Evolutionary conservation across 1,140 invertebrate species (phyloP).

Genomic region (Hycleus phaleratus): DNA sequence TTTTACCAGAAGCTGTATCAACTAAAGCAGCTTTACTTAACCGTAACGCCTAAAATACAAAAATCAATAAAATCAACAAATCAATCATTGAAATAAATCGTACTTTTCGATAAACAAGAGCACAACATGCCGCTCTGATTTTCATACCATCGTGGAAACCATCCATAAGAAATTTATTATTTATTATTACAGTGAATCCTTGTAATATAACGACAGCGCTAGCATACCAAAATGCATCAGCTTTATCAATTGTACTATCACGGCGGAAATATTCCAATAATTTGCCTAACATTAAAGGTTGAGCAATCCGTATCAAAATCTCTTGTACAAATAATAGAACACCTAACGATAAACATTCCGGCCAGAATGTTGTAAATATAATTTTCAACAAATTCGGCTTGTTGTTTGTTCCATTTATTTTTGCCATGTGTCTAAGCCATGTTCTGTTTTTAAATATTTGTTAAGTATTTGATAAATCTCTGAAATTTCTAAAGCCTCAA

Average conservation of each 20-base stretch:
- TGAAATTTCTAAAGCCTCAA: too few species aligned
- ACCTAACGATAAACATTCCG: slow-evolving; percentile 36
- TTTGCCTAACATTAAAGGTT: slow-evolving; percentile 48
- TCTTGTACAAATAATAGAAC: slow-evolving; percentile 33
- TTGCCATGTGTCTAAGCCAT: slow-evolving; percentile 40
- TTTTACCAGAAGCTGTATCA: slow-evolving; percentile 73
- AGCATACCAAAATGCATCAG: slow-evolving; percentile 50
- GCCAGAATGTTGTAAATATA: slow-evolving; percentile 41
- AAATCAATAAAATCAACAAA: not conserved
- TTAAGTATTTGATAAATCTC: too few species aligned
- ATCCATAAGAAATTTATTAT: slow-evolving; percentile 54
- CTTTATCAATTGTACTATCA: slow-evolving; percentile 32
- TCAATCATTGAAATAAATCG: not conserved
- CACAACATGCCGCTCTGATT: slow-evolving; percentile 53
- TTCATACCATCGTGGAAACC: slow-evolving; percentile 54
- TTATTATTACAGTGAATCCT: slow-evolving; percentile 44
- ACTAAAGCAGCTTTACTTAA: slow-evolving; percentile 59
- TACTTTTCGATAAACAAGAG: slow-evolving; percentile 60
- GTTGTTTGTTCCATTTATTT: slow-evolving; percentile 24
- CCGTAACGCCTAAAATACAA: slow-evolving; percentile 43
- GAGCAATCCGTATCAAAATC: slow-evolving; percentile 31
- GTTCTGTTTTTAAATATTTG: slow-evolving; percentile 15
- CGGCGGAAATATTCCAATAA: slow-evolving; percentile 48
- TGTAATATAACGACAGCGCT: slow-evolving; percentile 50
- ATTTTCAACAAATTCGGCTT: slow-evolving; percentile 39